phyloP scores from a whole-genome alignment of 1,140 invertebrate species.

The Chymomyza costata region DNA sequence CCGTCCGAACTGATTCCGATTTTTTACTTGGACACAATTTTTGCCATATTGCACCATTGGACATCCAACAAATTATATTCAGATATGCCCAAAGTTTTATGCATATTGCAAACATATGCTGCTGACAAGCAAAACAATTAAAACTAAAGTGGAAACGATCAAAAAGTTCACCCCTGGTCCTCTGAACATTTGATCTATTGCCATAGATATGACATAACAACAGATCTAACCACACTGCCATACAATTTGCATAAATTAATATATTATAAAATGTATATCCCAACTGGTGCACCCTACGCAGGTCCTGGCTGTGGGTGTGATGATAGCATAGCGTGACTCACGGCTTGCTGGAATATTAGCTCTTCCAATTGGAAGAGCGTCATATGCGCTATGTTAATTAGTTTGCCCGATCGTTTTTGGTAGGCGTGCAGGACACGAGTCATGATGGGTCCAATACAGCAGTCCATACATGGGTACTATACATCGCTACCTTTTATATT shows the following conservation, averaged over 20 bases:
- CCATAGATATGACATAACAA: constrained; percentile 45
- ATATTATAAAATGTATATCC: constrained; percentile 46
- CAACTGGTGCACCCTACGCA: constrained; percentile 49
- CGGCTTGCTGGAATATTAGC: constrained; percentile 18
- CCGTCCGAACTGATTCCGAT: too few relatives aligned
- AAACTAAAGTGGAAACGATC: constrained; percentile 74
- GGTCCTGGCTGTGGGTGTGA: constrained; percentile 16
- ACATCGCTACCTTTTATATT: constrained; percentile 45
- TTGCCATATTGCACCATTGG: constrained; percentile 10
- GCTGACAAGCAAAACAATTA: constrained; percentile 71
- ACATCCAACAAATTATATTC: constrained; percentile 49
- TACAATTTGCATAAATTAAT: constrained; percentile 70
- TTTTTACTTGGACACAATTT: too few relatives aligned
- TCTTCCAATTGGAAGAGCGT: constrained; percentile 60
- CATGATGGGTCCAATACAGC: too few relatives aligned
- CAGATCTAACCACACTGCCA: constrained; percentile 32
- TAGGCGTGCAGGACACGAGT: constrained; percentile 31
- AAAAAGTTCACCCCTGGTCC: constrained; percentile 53
- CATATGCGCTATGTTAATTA: constrained; percentile 50
- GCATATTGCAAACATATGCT: constrained; percentile 24
- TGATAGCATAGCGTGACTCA: constrained; percentile 59
- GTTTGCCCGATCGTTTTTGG: constrained; percentile 7
- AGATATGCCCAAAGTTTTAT: too few relatives aligned
- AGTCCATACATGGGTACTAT: constrained; percentile 28
- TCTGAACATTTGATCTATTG: constrained; percentile 46